A percentile compares a stretch with the other conserved stretches of the same genome.
These are phyloP conservation scores for Glyphotaelius pellucidus DNA, from an alignment of 2,888 invertebrate species.

Conservation along the genomic window DNA sequence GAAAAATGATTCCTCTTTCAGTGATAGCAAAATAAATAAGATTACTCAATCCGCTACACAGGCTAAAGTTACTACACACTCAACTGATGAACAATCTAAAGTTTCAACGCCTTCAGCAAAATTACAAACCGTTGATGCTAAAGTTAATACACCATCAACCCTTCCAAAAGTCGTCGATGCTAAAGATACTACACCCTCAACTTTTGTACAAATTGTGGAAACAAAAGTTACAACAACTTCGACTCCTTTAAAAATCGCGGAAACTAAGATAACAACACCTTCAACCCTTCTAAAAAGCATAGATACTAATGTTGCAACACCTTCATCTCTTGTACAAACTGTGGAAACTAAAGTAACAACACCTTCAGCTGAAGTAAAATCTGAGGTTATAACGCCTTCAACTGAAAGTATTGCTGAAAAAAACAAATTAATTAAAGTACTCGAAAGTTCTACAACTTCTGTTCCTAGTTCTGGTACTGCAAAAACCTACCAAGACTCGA, in stretches of 20 bases:
- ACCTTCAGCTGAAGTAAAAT: not conserved
- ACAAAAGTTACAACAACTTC: not conserved
- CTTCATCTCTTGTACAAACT: not conserved
- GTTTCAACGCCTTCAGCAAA: too few species aligned
- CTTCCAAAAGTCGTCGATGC: too few species aligned
- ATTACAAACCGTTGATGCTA: too few species aligned
- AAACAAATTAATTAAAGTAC: not conserved
- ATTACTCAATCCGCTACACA: not conserved
- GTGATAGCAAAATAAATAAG: not conserved
- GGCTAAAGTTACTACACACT: too few species aligned
- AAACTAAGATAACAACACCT: too few species aligned
- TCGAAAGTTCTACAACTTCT: not conserved
- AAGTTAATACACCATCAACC: too few species aligned
- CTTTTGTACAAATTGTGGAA: not conserved
- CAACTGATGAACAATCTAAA: too few species aligned
- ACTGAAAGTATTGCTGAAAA: not conserved
- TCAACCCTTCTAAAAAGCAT: too few species aligned
- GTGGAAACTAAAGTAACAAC: not conserved
- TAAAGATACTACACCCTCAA: too few species aligned
- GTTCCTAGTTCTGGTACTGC: not conserved
- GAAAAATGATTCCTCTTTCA: not conserved
- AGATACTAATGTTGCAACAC: too few species aligned
- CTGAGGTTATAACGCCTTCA: not conserved
- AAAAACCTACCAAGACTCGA: conserved; percentile 1
- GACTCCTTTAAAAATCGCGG: too few species aligned